Conservation (phyloP, 2,888 invertebrate genomes). For the Nemotelus pantherinus region DNA sequence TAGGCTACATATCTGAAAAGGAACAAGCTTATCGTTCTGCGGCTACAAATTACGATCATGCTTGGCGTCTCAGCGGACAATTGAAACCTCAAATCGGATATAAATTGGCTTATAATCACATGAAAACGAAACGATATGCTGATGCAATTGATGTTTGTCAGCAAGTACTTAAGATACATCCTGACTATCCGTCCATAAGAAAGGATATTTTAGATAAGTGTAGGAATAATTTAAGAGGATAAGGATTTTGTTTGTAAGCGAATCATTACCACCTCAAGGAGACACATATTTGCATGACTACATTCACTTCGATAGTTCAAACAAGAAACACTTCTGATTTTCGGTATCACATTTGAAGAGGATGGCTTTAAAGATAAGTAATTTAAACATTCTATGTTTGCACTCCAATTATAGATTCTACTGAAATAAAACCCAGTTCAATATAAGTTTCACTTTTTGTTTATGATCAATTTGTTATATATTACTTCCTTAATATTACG, state of each 20-base stretch:
- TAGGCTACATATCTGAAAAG: slow-evolving; percentile 86
- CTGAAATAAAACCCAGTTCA: no score
- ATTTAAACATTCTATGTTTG: no score
- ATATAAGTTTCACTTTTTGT: neutral
- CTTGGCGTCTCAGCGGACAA: slow-evolving; percentile 86
- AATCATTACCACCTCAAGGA: no score
- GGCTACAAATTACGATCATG: slow-evolving; percentile 79
- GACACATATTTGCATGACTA: no score
- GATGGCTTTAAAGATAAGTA: no score
- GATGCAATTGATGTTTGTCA: slow-evolving; percentile 93
- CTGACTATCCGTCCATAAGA: slow-evolving; percentile 89
- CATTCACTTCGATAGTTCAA: no score
- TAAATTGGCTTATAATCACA: slow-evolving; percentile 89
- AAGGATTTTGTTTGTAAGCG: slow-evolving; percentile 51
- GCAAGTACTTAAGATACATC: slow-evolving; percentile 80
- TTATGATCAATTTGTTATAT: neutral
- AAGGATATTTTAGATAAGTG: slow-evolving; percentile 95
- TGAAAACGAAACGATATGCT: slow-evolving; percentile 88
- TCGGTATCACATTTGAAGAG: no score
- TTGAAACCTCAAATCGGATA: slow-evolving; percentile 88
- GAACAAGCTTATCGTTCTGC: slow-evolving; percentile 91
- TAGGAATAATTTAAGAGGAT: slow-evolving; percentile 77
- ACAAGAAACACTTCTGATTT: no score
- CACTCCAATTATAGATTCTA: no score
- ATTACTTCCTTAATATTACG: neutral